Conservation (phyloP, 2,113 vertebrate genomes). For the Procapra przewalskii region DNA sequence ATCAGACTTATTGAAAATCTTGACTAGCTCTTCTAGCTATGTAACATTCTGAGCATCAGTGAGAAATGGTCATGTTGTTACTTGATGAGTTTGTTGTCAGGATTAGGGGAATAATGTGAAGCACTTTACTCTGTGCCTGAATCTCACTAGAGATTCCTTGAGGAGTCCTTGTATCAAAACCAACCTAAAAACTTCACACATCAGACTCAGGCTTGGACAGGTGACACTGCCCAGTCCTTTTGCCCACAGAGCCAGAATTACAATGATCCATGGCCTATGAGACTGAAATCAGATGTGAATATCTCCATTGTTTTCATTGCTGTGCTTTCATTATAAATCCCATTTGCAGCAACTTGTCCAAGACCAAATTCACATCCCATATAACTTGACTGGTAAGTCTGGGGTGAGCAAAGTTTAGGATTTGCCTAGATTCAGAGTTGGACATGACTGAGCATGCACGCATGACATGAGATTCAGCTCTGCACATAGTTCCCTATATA, state of each 20-base stretch:
- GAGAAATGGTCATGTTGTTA: background rate
- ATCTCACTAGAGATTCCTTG: background rate
- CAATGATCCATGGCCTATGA: background rate
- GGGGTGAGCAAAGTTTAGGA: background rate
- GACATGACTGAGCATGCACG: background rate
- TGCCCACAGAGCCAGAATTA: background rate
- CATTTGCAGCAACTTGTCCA: background rate
- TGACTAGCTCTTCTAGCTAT: background rate
- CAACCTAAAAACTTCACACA: background rate
- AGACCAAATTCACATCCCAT: background rate
- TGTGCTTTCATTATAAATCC: background rate
- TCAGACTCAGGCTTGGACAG: background rate
- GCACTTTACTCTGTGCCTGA: background rate
- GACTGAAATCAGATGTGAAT: background rate
- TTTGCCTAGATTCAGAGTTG: background rate
- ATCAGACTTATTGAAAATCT: background rate
- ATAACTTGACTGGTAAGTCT: background rate
- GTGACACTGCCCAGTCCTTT: background rate
- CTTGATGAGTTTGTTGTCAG: background rate
- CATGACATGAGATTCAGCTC: background rate
- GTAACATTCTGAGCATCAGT: background rate
- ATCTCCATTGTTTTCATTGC: background rate
- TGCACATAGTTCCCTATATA: rapidly evolving
- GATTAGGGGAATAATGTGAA: background rate
- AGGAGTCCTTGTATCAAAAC: background rate